These are phyloP conservation scores for Spheniscus mendiculus DNA, from an alignment of 2,113 vertebrate species.

Conservation along the genomic window DNA sequence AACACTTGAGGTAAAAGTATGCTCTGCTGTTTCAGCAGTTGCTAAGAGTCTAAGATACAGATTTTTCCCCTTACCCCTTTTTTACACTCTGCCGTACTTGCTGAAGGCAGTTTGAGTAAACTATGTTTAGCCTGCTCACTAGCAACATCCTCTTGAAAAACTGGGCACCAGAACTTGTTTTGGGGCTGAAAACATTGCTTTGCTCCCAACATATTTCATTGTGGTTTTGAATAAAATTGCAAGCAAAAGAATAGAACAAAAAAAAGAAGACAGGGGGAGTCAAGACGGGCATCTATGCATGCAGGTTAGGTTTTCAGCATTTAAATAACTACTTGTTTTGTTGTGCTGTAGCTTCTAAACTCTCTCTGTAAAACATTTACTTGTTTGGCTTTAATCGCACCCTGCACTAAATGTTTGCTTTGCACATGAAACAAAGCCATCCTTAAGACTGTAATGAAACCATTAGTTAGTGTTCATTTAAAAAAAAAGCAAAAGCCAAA, in stretches of 20 bases:
- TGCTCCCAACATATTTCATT: not conserved
- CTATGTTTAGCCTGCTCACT: not conserved
- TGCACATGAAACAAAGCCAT: constrained; percentile 30
- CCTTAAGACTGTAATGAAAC: constrained; percentile 6
- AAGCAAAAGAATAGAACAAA: not conserved
- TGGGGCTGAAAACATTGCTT: not conserved
- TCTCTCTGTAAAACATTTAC: constrained; percentile 43
- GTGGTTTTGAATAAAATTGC: not conserved
- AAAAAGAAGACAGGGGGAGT: not conserved
- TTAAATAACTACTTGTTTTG: not conserved
- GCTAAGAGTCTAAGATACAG: not conserved
- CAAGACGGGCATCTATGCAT: not conserved
- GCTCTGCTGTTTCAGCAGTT: not conserved
- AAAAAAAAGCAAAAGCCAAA: not conserved
- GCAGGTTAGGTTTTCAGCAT: not conserved
- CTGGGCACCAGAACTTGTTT: not conserved
- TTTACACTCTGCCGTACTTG: not conserved
- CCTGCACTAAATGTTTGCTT: not conserved
- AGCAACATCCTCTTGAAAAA: not conserved
- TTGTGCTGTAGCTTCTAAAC: not conserved
- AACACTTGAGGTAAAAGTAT: not conserved
- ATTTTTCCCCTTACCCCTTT: not conserved
- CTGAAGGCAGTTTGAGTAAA: not conserved
- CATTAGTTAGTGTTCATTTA: constrained; percentile 13
- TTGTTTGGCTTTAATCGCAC: not conserved